Base-by-base conservation (phyloP, 2,113 vertebrate species). In the Dasyornis broadbenti region DNA sequence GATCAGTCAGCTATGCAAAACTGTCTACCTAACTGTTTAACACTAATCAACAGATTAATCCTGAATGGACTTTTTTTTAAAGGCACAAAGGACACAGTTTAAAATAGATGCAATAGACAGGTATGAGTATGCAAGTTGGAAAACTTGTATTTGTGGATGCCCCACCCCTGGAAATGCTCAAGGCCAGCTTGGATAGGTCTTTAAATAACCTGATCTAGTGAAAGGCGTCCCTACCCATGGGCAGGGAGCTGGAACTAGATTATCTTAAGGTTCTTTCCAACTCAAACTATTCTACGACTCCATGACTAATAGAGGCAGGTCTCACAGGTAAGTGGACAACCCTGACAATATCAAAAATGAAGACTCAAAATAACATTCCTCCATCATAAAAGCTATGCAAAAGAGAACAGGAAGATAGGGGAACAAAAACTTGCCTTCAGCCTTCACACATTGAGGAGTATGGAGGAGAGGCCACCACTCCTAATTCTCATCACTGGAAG, bases 371-470 rank as follows among this genome's bases (percentile, higher is more conserved):
- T 31, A 56, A n/a, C 37, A 60, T 40, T 91, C 30, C 39, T 70
- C 30, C 10, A 64, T 4, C 1, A 4, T 18, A 68, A 87, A 70
- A 81, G 13, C 24, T 44, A 71, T 7, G 24, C 23, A 60, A 75
- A 86, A 71, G 2, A 4, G 4, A 49, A 69, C 14, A 53, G 13
- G 37, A 83, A 40, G 26, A 65, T 0, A 15, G 3, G 3, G 3
- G 26, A 77, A 19, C 10, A 86, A 39, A 77, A 84, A 16, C 22
- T 75, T 64, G 44, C 33, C n/a, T 52, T 87, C 20, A 44, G 11
- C 3, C 19, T 44, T 68, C 1, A 6, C 13, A 70, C 30, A 30
- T 0, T 22, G 30, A 70, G 8, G 5, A 2, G 15, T 8, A 11
- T 26, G 23, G 39, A 82, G 16, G 19, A 80, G 22, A 78, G 39